These are phyloP conservation scores for Leptodactylus fuscus DNA, from an alignment of 2,113 vertebrate species.

Conservation along the genomic window DNA sequence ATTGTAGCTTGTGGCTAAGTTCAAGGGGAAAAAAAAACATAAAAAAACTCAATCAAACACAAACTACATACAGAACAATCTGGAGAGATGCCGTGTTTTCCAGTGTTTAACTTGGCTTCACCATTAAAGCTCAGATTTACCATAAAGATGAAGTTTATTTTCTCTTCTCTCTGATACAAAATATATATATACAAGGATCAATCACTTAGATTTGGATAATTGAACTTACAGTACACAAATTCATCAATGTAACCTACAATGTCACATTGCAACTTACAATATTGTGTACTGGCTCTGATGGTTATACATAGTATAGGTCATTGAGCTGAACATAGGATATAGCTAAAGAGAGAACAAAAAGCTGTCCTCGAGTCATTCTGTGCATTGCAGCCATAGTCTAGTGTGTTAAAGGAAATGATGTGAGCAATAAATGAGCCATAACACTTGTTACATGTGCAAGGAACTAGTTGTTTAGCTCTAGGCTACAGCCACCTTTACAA, in stretches of 20 bases:
- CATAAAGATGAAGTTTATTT: slow-evolving; percentile 22
- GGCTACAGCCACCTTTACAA: too few species aligned
- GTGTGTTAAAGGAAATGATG: too few species aligned
- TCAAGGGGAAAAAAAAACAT: too few species aligned
- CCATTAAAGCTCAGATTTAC: not conserved
- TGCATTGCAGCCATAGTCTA: too few species aligned
- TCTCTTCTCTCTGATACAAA: not conserved
- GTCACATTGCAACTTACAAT: not conserved
- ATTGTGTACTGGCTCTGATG: not conserved
- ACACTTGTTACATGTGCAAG: too few species aligned
- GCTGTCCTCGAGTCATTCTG: too few species aligned
- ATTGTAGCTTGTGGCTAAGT: too few species aligned
- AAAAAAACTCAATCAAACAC: too few species aligned
- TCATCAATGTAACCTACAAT: slow-evolving; percentile 14
- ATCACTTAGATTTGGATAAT: not conserved
- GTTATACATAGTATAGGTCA: not conserved
- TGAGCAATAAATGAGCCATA: too few species aligned
- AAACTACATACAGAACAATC: not conserved
- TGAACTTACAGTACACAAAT: slow-evolving; percentile 21
- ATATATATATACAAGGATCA: not conserved
- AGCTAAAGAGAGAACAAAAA: too few species aligned
- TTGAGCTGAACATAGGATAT: not conserved
- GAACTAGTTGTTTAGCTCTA: too few species aligned
- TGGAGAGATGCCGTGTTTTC: not conserved
- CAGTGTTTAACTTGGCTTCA: slow-evolving; percentile 28